Percentiles rank a stretch among this genome's conserved stretches.
Conservation (phyloP, 2,113 vertebrate species). For the Scortum barcoo region DNA sequence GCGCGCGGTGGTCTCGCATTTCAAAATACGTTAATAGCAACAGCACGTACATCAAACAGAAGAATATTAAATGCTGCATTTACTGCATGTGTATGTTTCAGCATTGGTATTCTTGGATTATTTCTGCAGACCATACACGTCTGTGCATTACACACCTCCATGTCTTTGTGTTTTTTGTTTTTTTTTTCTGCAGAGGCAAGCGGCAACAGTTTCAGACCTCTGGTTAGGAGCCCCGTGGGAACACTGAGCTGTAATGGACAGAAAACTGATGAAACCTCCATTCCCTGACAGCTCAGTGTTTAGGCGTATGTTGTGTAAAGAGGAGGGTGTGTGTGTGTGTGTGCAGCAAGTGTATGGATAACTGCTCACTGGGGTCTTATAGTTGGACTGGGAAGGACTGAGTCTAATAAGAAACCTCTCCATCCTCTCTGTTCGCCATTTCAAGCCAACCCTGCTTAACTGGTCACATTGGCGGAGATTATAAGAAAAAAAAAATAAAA, state of each 20-base stretch:
- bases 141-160: slow-evolving; percentile 4
- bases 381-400: slow-evolving; percentile 40
- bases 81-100: neutral
- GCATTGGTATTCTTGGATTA: neutral
- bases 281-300: slow-evolving; percentile 62
- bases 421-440: slow-evolving; percentile 72
- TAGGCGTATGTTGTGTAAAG: slow-evolving; percentile 38
- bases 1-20: neutral
- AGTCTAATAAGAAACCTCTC: slow-evolving; percentile 73
- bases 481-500: too few species aligned
- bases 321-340: neutral
- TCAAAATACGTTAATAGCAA: slow-evolving; percentile 4
- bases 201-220: slow-evolving; percentile 57
- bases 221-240: slow-evolving; percentile 58
- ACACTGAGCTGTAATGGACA: slow-evolving; percentile 63
- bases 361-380: slow-evolving; percentile 61
- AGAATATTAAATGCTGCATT: neutral
- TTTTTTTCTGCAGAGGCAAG: slow-evolving; percentile 58
- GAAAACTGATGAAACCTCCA: slow-evolving; percentile 69
- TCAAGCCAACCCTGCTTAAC: slow-evolving; percentile 76
- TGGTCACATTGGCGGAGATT: slow-evolving; percentile 74
- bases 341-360: slow-evolving; percentile 53
- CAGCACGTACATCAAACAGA: neutral
- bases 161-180: slow-evolving; percentile 59
- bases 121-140: neutral